Base-by-base conservation (phyloP, 2,113 vertebrate species). In the Pomatorhinus ruficollis region DNA sequence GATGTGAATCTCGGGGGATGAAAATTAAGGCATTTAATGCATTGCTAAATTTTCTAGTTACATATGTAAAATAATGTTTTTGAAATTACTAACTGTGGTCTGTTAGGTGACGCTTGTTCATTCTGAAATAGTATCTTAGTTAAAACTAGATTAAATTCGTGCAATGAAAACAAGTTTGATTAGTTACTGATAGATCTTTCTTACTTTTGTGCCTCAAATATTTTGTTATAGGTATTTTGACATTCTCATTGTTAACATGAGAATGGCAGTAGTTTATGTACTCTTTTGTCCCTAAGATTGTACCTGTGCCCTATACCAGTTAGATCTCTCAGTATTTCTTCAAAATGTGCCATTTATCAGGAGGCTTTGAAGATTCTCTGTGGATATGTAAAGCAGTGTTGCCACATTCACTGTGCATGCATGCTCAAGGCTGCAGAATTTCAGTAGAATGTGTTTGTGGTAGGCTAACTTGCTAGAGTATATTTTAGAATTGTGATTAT, bases 361-460 rank as follows among this genome's bases (percentile, higher is more conserved):
- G 72, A 96, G 88, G 56, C 83, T 84, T 82, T 90, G 87, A 71
- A 91, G 81, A 65, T 87, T 97, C 97, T 97, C 97, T 92, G 92
- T 97, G 95, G 96, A 82, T 96, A 50, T 90, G 97, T 87, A 93
- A 91, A 93, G 57, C 20, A 76, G 86, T 33, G n/a, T 81, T 89
- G 84, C 93, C 71, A 37, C 25, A 31, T 84, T 95, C 6, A 2
- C 96, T 94, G 92, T 90, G 83, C 71, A 14, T 94, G 93, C 76
- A 60, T 85, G 96, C 95, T 91, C 8, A 93, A 95, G 94, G 95
- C 96, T 83, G 93, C 95, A 96, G 87, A 92, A 95, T 96, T 92
- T 92, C 60, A 87, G 95, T 86, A 93, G 90, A 61, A 35, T 96
- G 78, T 77, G 95, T 87, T 81, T 91, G 89, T 89, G 87, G 54